Evolutionary conservation across 2,113 vertebrate species (phyloP), one percentile per base, ranked within the genome.

Genomic region (Myrmecophaga tridactyla): DNA sequence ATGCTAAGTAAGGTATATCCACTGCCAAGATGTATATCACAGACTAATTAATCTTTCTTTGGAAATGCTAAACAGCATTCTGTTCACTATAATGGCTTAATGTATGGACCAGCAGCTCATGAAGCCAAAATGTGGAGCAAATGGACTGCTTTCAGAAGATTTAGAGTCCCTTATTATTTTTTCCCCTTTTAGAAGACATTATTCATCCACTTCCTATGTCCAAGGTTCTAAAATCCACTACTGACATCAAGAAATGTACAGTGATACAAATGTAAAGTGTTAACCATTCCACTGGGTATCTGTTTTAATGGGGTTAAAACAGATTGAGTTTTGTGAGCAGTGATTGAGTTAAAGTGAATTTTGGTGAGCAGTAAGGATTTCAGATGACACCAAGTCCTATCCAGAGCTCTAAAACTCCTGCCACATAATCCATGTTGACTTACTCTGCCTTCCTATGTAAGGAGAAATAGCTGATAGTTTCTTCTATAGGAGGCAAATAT

Each of bases 301-400:
- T 90, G 60, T 86, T 80, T 78, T 65, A 89, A 56, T 29, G 88
- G 48, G 82, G 58, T 75, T 46, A 48, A 86, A 92, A 95, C n/a
- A n/a, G n/a, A n/a, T n/a, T n/a, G n/a, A n/a, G n/a, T n/a, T n/a
- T n/a, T n/a, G n/a, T n/a, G n/a, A n/a, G n/a, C n/a, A n/a, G n/a
- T 86, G 17, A 46, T 89, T 41, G 4, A 43, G 62, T 23, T 77
- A 70, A 48, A 92, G 73, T 58, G 46, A 86, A 70, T 86, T 77
- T 76, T 65, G 76, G 48, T 17, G 77, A 87, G 39, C 60, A 3
- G 89, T 41, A 91, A 53, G 31, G 43, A 85, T 76, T 94, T 84
- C 75, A 84, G 63, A 85, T 41, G 86, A 94, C 76, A 92, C 18
- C 8, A 21, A 4, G 18, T 18, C 41, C 36, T 92, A 82, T 92